Percentiles rank a stretch among this genome's conserved stretches.
Conservation (phyloP, 2,113 vertebrate genomes). For the Rhynchomys soricoides region DNA sequence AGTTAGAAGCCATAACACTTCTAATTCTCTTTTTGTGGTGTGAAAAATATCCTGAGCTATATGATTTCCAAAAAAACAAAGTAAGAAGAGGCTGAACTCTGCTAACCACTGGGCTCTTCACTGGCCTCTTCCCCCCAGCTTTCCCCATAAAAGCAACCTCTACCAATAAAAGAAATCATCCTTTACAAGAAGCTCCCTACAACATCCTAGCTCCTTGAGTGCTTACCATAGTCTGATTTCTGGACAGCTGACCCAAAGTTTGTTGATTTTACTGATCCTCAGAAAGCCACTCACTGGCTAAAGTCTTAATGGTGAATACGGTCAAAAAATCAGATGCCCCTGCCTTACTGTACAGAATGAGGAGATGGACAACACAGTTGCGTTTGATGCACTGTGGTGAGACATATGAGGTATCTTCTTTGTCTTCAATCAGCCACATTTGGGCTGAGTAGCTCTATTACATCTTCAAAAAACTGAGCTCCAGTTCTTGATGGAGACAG, state of each 20-base stretch:
- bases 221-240: slow-evolving; percentile 74
- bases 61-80: slow-evolving; percentile 56
- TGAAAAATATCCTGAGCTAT: slow-evolving; percentile 63
- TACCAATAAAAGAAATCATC: slow-evolving; percentile 65
- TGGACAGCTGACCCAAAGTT: slow-evolving; percentile 76
- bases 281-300: slow-evolving; percentile 70
- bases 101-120: slow-evolving; percentile 31
- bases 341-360: slow-evolving; percentile 81
- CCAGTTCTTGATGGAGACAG: slow-evolving; percentile 80
- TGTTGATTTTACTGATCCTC: slow-evolving; percentile 76
- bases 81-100: slow-evolving; percentile 37
- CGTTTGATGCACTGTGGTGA: slow-evolving; percentile 65
- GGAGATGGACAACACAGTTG: slow-evolving; percentile 76
- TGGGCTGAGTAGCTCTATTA: slow-evolving; percentile 76
- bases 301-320: slow-evolving; percentile 71
- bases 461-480: slow-evolving; percentile 77
- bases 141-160: slow-evolving; percentile 59
- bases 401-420: slow-evolving; percentile 68
- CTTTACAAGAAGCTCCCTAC: slow-evolving; percentile 68
- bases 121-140: slow-evolving; percentile 41
- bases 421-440: slow-evolving; percentile 78
- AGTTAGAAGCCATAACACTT: neutral
- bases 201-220: slow-evolving; percentile 68
- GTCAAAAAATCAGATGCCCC: slow-evolving; percentile 76
- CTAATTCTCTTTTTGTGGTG: slow-evolving; percentile 33